Evolutionary conservation across 2,797 vertebrate genomes (phyloP), one percentile per base, ranked within the genome.

Genomic region (Sebastes flavidus): DNA sequence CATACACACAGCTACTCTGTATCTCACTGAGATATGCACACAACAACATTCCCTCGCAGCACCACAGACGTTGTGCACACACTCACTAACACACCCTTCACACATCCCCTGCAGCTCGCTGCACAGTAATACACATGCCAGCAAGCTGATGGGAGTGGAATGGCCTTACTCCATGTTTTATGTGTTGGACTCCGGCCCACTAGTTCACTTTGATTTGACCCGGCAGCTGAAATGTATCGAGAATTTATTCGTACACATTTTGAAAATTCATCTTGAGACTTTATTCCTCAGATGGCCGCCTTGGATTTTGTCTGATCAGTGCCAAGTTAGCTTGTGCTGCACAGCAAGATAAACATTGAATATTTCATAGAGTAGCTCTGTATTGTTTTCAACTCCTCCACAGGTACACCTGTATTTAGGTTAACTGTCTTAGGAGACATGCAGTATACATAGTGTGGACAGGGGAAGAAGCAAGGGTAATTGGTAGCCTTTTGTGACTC

Each of bases 121-220:
- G 69, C 72, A 24, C 59, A 70, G 78, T 60, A 61, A 56, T 30
- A 36, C 66, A 67, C 62, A 58, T 56, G 75, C 55, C 61, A 66
- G 65, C 49, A 55, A 79, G 60, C 56, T 72, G 62, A 86, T 70
- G 54, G 56, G 32, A 67, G 56, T 55, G 55, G n/a, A 62, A 38
- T 25, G 65, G 58, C 34, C 55, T 46, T 10, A 38, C 54, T 81
- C 58, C 62, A 61, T 72, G 66, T 71, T 74, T 77, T 49, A 59
- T 80, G 56, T 66, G 75, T 58, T 85, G 75, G 82, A 81, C 66
- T 46, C 25, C 2, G 11, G 65, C 79, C 61, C 54, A 60, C 38
- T 16, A 8, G 49, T 70, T 61, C 65, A 62, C 69, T 85, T 77
- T 80, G 74, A 72, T 78, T 75, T 69, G 68, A 83, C 56, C 75